Evolutionary conservation across 2,797 vertebrate species (phyloP).

Genomic region (Clangula hyemalis): DNA sequence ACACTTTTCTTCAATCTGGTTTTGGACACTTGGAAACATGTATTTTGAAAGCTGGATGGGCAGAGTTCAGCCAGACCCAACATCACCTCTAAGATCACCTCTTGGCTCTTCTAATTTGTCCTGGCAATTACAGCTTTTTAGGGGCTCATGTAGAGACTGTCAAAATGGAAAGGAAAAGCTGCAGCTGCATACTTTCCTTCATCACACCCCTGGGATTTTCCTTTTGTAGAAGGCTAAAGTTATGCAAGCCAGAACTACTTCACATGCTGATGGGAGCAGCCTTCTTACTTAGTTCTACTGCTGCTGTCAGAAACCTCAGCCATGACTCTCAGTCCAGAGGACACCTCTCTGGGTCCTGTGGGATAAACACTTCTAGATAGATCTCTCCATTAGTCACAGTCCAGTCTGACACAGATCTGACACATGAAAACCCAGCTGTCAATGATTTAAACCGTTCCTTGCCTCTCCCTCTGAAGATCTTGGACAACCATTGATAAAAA

Average conservation of each 20-base stretch:
- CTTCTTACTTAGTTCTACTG: background rate
- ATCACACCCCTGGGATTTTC: background rate
- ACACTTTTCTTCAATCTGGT: background rate
- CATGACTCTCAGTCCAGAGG: background rate
- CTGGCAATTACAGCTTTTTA: background rate
- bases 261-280: background rate
- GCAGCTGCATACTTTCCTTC: background rate
- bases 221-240: background rate
- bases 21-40: background rate
- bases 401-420: background rate
- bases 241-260: conserved; percentile 17
- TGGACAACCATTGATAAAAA: background rate
- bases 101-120: background rate
- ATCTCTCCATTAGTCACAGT: background rate
- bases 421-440: background rate
- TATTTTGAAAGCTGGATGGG: background rate
- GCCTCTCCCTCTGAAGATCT: background rate
- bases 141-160: background rate
- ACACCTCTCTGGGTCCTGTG: background rate
- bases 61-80: background rate
- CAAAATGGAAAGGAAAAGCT: background rate
- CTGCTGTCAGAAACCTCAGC: background rate
- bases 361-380: background rate
- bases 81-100: background rate
- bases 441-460: background rate